Evolutionary conservation across 2,113 vertebrate genomes (phyloP).

Genomic region (Regulus satrapa): DNA sequence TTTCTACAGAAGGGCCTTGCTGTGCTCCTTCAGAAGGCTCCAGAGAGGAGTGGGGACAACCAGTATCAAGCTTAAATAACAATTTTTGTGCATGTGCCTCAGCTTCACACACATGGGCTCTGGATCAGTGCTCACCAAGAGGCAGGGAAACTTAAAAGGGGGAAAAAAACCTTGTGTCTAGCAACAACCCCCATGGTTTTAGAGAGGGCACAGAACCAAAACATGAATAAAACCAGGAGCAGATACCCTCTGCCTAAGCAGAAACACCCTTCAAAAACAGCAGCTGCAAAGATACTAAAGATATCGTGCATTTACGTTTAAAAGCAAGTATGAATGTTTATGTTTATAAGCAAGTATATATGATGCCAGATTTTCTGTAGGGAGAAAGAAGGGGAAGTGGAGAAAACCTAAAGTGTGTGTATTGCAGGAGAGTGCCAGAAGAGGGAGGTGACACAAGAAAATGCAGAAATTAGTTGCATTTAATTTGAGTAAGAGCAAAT

Average conservation of each 20-base stretch:
- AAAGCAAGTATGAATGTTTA: background rate
- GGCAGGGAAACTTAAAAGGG: background rate
- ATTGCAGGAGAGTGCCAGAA: background rate
- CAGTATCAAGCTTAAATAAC: background rate
- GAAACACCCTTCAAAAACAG: background rate
- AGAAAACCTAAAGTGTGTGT: background rate
- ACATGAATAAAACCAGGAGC: background rate
- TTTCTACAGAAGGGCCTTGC: background rate
- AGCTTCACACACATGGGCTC: rapidly evolving
- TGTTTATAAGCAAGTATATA: background rate
- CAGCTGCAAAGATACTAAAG: background rate
- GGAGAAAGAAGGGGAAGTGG: background rate
- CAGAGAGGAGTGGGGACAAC: background rate
- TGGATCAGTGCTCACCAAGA: rapidly evolving
- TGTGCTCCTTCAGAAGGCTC: background rate
- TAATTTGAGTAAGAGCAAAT: background rate
- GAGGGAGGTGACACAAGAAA: background rate
- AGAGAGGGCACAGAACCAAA: background rate
- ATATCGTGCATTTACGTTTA: too few species aligned
- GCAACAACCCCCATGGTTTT: background rate
- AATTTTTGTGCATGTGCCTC: background rate
- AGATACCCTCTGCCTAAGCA: background rate
- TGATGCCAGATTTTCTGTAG: background rate
- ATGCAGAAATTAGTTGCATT: background rate
- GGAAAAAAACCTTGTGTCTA: background rate